These are phyloP conservation scores for Alethe castanea DNA, from an alignment of 2,113 vertebrate species.

Conservation along the genomic window DNA sequence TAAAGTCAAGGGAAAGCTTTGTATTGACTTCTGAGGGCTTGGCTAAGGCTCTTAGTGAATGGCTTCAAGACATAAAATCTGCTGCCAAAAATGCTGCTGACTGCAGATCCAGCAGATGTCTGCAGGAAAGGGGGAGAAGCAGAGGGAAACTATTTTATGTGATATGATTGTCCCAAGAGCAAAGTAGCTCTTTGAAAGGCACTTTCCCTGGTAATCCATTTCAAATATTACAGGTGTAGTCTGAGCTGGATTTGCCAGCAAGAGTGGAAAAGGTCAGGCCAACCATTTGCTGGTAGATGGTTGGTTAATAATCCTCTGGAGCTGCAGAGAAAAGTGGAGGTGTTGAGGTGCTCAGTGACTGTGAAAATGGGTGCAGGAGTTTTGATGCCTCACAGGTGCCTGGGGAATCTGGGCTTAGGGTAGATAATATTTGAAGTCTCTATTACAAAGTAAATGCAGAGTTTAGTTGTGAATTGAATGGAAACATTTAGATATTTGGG, in stretches of 20 bases:
- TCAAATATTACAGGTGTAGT: background rate
- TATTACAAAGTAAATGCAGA: background rate
- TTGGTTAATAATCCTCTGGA: background rate
- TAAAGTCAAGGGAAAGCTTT: constrained; percentile 31
- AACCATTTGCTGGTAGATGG: background rate
- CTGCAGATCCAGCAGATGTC: constrained; percentile 27
- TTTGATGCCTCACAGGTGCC: background rate
- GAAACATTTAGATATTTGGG: background rate
- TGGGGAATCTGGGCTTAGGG: background rate
- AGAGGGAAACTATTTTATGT: background rate
- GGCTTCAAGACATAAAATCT: constrained; percentile 16
- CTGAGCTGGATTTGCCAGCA: background rate
- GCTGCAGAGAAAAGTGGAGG: background rate
- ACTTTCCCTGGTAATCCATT: background rate
- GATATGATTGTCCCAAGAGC: background rate
- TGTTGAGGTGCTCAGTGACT: background rate
- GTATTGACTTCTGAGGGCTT: constrained; percentile 31
- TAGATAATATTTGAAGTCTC: background rate
- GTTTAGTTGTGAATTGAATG: background rate
- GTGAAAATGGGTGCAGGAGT: background rate
- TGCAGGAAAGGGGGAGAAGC: background rate
- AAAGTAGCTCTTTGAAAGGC: background rate
- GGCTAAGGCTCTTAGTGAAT: constrained; percentile 37
- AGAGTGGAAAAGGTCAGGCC: background rate
- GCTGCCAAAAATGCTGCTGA: constrained; percentile 43